Evolutionary conservation across 2,797 vertebrate genomes (phyloP), one percentile per base, ranked within the genome.

Genomic region (Dermochelys coriacea): DNA sequence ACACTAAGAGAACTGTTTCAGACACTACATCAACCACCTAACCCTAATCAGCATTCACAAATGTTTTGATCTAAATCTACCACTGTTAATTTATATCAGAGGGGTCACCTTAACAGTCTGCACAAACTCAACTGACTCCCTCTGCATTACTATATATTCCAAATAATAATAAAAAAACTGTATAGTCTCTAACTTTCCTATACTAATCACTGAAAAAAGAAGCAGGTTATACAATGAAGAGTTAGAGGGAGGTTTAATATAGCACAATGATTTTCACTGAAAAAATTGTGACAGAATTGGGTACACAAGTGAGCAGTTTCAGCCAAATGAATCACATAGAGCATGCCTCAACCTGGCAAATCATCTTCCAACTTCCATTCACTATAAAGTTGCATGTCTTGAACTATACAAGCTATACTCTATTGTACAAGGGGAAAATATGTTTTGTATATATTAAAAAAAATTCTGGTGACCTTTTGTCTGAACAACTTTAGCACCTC

Each of bases 1-100:
- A 79, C 8, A 55, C 81, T 92, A 68, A 47, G 9, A 21, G 68
- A 89, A 84, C 52, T 91, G 68, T 90, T 90, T 91, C 80, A 89
- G 80, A 34, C 16, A 45, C 83, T 68, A 80, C 4, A 71, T 16
- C 49, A 77, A 49, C 34, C 41, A 93, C n/a, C 25, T 37, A 78
- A 77, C 78, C 45, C 21, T 61, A 75, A 71, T 86, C 51, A 71
- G 57, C 8, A n/a, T 12, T 49, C 54, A 75, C 19, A 68, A 57
- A 83, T 50, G 41, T n/a, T 82, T 47, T 51, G 51, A 79, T 90
- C 78, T 55, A 80, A 86, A 79, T 25, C 54, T 45, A 84, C 16
- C 61, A 51, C 12, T 90, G 27, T 55, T 80, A 84, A 87, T 94
- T 88, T 88, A 12, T 82, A 68, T 10, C 47, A 47, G 47, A 89